Percentiles rank a stretch among this genome's conserved stretches.
Evolutionary conservation across 2,797 vertebrate species (phyloP).

Genomic region (Phataginus tetradactyla): DNA sequence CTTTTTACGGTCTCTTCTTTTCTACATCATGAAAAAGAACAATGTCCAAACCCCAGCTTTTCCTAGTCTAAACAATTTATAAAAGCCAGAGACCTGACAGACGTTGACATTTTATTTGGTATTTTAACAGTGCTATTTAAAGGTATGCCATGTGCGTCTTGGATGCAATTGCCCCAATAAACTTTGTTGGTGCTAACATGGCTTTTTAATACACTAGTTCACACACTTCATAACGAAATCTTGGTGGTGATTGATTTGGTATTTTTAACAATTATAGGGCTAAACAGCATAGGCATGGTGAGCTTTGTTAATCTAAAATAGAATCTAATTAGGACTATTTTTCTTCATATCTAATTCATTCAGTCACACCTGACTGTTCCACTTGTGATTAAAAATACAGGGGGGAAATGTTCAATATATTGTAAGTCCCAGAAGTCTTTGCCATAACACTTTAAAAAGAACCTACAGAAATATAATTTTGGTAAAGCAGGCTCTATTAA

Average conservation of each 20-base stretch:
- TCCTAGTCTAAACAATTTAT: slow-evolving; percentile 90
- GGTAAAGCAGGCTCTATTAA: neutral
- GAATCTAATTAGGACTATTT: slow-evolving; percentile 69
- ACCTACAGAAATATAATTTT: slow-evolving; percentile 14
- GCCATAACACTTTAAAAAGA: slow-evolving; percentile 10
- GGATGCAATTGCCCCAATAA: slow-evolving; percentile 84
- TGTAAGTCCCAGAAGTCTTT: neutral
- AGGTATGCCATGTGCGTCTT: slow-evolving; percentile 82
- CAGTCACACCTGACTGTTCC: neutral
- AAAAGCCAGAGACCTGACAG: slow-evolving; percentile 86
- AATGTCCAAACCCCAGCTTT: slow-evolving; percentile 82
- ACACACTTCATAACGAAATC: slow-evolving; percentile 75
- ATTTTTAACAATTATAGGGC: slow-evolving; percentile 64
- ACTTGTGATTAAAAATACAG: slow-evolving; percentile 35
- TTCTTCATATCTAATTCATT: slow-evolving; percentile 70
- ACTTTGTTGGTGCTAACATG: slow-evolving; percentile 78
- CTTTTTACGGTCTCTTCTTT: slow-evolving; percentile 77
- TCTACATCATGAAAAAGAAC: slow-evolving; percentile 85
- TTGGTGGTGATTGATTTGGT: slow-evolving; percentile 66
- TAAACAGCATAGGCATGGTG: neutral
- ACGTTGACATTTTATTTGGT: slow-evolving; percentile 89
- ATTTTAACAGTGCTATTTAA: slow-evolving; percentile 88
- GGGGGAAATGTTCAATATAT: neutral
- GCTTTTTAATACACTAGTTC: slow-evolving; percentile 81
- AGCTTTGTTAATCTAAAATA: slow-evolving; percentile 62